Evolutionary conservation across 2,888 invertebrate species (phyloP).

Genomic region (Drosophila fulvimacula): DNA sequence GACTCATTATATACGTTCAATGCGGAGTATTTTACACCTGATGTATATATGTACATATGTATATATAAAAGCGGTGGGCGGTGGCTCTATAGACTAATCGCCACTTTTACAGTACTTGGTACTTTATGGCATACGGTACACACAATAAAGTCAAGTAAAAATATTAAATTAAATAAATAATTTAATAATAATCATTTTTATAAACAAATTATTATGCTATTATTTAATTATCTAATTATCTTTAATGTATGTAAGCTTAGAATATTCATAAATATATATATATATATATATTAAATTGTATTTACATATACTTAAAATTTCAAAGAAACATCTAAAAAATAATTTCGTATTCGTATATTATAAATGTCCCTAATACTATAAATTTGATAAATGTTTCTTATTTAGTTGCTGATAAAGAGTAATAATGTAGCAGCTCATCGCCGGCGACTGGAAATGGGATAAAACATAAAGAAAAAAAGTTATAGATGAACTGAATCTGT

Average conservation of each 20-base stretch:
- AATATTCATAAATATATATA: neutral
- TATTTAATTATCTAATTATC: no score
- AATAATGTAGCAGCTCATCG: constrained; percentile 28
- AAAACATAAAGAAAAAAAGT: neutral
- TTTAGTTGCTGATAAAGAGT: constrained; percentile 21
- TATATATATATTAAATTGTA: no score
- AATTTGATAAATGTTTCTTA: neutral
- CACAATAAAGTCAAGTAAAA: neutral
- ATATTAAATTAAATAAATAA: no score
- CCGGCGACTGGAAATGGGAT: constrained; percentile 12
- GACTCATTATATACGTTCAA: no score
- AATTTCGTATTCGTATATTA: no score
- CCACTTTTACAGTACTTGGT: neutral
- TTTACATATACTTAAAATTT: no score
- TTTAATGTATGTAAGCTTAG: no score
- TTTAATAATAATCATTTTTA: no score
- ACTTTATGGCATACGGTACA: neutral
- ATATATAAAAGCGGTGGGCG: constrained; percentile 11
- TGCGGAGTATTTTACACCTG: no score
- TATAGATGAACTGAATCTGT: constrained; percentile 1
- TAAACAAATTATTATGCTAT: no score
- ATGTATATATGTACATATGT: neutral
- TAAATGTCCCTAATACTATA: neutral
- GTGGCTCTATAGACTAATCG: constrained; percentile 5
- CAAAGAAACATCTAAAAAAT: no score